Evolutionary conservation across 1,140 invertebrate species (phyloP), one percentile per base, ranked within the genome.

Genomic region (Dinothrombium tinctorium): DNA sequence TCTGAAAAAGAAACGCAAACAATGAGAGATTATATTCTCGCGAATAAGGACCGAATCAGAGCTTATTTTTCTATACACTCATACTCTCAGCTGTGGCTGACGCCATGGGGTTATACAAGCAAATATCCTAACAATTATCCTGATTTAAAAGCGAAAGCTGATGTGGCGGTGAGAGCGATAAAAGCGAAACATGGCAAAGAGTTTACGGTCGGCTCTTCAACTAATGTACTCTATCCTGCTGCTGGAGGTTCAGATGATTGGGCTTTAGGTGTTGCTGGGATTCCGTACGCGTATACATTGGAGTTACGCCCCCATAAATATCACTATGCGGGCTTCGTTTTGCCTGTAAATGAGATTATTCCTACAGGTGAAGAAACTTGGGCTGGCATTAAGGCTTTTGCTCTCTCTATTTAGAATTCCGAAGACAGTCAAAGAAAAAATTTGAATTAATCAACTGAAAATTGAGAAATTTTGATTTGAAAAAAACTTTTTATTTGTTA

Each of bases 91-190:
- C 26, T 48, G 24, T 47, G 48, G 33, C 19, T 78, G 2, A 73
- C 74, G 49, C 74, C 74, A 14, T 78, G 73, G 41, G 45, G 45
- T 7, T 46, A 36, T 33, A 46, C 44, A 5, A 33, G 26, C n/a
- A 40, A 46, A 28, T 41, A 59, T 12, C 65, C 67, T 23, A 36
- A 51, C 7, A 60, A 64, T 42, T 61, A 62, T 46, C 50, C 56
- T 12, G 49, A 54, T n/a, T 51, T 47, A 24, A 21, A 49, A 22
- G 17, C 15, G 26, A 23, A 36, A 4, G 46, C 28, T 8, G 9
- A 40, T 28, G 25, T 21, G 8, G 46, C 17, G 7, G 25, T 28
- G n/a, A 12, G 20, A 20, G 32, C 38, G 7, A 14, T 47, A 6
- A 31, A 41, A 22, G 20, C 23, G 12, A 9, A 26, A 21, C 37